Percentiles rank a stretch among this genome's conserved stretches.
phyloP scores from a whole-genome alignment of 2,888 invertebrate genomes.

The Busseola fusca region DNA sequence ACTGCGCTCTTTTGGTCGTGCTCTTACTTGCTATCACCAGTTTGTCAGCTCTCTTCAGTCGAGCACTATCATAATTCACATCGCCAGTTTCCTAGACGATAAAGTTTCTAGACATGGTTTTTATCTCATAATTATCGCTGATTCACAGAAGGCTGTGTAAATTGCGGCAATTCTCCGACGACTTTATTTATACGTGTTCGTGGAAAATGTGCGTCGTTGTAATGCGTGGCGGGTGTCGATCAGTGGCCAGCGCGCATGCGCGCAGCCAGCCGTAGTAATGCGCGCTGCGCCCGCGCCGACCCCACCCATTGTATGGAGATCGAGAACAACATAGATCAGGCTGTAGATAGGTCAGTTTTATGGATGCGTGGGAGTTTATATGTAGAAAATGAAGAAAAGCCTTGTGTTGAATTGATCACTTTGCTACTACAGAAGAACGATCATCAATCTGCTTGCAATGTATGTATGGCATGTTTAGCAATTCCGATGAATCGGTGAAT shows the following conservation, averaged over 20 bases:
- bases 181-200: constrained; percentile 62
- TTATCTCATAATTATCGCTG: constrained; percentile 60
- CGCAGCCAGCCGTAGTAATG: constrained; percentile 62
- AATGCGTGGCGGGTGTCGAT: constrained; percentile 63
- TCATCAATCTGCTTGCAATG: background rate
- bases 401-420: constrained; percentile 16
- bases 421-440: background rate
- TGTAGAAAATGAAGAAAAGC: constrained; percentile 1
- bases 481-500: background rate
- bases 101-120: constrained; percentile 50
- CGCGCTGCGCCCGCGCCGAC: constrained; percentile 65
- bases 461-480: background rate
- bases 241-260: constrained; percentile 51
- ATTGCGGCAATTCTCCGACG: constrained; percentile 59
- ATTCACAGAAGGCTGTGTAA: constrained; percentile 61
- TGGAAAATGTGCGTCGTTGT: constrained; percentile 61
- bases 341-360: constrained; percentile 44
- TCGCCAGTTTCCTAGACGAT: constrained; percentile 50
- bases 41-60: constrained; percentile 24
- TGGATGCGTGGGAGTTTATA: constrained; percentile 24
- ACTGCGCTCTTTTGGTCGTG: constrained; percentile 13
- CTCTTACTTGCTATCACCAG: constrained; percentile 15
- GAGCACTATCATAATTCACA: constrained; percentile 51
- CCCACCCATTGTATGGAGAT: constrained; percentile 79
- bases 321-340: constrained; percentile 57